Percentiles rank a stretch among this genome's conserved stretches.
phyloP scores from a whole-genome alignment of 2,113 vertebrate genomes.

The Menura novaehollandiae region DNA sequence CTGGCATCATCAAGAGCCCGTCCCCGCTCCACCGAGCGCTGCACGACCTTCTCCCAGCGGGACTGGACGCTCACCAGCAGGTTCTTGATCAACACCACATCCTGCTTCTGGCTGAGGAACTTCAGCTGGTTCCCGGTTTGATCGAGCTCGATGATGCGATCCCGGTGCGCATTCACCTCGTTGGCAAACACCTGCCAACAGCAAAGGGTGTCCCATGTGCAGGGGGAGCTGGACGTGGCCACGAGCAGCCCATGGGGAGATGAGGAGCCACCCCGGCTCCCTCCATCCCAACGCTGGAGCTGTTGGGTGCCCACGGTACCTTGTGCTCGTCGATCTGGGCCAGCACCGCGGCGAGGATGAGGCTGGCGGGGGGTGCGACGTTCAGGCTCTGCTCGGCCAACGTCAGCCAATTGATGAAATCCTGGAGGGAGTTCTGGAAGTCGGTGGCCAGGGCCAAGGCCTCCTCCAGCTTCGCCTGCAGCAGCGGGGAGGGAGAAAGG shows the following conservation, averaged over 20 bases:
- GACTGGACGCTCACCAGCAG: constrained; percentile 96
- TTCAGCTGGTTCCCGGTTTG: constrained; percentile 94
- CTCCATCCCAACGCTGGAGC: fast-evolving
- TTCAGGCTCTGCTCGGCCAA: constrained; percentile 94
- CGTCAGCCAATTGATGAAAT: constrained; percentile 98
- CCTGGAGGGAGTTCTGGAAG: constrained; percentile 96
- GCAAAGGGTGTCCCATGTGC: neutral
- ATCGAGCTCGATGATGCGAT: constrained; percentile 94
- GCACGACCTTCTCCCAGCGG: constrained; percentile 97
- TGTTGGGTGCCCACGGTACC: constrained; percentile 36
- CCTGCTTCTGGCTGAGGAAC: constrained; percentile 96
- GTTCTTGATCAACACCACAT: constrained; percentile 97
- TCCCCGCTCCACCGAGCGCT: constrained; percentile 93
- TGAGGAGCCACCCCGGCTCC: neutral
- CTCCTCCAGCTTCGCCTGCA: constrained; percentile 92
- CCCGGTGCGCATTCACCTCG: constrained; percentile 94
- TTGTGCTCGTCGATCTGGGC: constrained; percentile 98
- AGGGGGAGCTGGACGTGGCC: neutral
- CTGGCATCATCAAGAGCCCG: constrained; percentile 92
- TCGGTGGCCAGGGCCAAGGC: constrained; percentile 88
- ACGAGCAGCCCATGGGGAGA: fast-evolving
- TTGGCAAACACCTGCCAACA: constrained; percentile 89
- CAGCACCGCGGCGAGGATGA: constrained; percentile 89
- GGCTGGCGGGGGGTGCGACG: constrained; percentile 86
- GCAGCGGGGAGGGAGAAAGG: neutral